These are phyloP conservation scores for Leptoclinus maculatus DNA, from an alignment of 2,797 vertebrate genomes.

Conservation along the genomic window DNA sequence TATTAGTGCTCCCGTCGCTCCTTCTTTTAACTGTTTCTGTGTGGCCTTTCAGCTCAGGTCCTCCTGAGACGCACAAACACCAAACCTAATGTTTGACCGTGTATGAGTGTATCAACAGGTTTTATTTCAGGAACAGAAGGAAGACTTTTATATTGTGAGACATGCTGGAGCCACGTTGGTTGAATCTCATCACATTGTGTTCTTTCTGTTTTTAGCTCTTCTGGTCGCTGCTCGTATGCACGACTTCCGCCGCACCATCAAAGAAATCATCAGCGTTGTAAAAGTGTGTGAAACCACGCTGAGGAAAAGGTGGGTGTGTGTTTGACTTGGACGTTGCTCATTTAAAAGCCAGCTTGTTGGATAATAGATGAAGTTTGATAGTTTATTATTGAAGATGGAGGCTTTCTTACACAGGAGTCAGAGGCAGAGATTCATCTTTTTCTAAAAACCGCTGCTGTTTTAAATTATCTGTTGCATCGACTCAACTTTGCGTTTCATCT, in stretches of 20 bases:
- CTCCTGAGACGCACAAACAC: neutral
- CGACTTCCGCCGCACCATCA: constrained; percentile 93
- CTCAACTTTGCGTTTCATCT: neutral
- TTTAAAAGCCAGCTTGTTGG: neutral
- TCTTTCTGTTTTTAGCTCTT: constrained; percentile 83
- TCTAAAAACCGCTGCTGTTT: neutral
- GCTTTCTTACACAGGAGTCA: neutral
- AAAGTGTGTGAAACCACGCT: constrained; percentile 97
- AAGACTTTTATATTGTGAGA: neutral
- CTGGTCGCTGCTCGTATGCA: constrained; percentile 95
- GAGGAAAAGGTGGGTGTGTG: constrained; percentile 88
- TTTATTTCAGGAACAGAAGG: neutral
- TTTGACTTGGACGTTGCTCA: neutral
- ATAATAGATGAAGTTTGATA: neutral
- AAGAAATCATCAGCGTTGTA: constrained; percentile 94
- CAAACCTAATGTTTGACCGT: fast-evolving
- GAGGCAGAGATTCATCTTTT: neutral
- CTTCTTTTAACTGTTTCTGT: constrained; percentile 24
- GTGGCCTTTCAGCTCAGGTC: constrained; percentile 11
- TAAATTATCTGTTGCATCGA: neutral
- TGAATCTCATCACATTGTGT: neutral
- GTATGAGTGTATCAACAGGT: neutral
- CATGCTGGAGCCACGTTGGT: neutral
- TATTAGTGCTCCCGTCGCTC: constrained; percentile 53
- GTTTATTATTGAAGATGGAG: neutral